Conservation (phyloP, 37 sponge, comb jelly and placozoan species). For the Haliclona indistincta region DNA sequence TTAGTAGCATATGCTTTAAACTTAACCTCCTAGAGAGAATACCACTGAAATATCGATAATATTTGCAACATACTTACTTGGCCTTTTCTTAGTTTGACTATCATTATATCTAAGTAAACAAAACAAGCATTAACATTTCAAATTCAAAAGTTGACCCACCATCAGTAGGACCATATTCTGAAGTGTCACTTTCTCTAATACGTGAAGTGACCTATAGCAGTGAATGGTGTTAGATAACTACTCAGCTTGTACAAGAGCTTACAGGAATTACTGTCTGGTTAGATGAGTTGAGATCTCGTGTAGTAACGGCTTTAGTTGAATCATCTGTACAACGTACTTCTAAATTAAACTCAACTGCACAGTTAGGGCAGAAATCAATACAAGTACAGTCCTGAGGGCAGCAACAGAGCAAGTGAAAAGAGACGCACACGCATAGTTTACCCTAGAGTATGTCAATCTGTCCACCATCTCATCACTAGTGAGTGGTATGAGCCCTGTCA, state of each 20-base stretch:
- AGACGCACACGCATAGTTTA: slow-evolving; percentile 26
- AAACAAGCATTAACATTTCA: not conserved
- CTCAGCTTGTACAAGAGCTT: slow-evolving; percentile 24
- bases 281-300: slow-evolving; percentile 82
- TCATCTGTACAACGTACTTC: slow-evolving; percentile 95
- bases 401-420: not conserved
- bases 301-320: slow-evolving; percentile 89
- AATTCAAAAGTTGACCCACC: slow-evolving; percentile 36
- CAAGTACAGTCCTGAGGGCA: slow-evolving; percentile 87
- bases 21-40: slow-evolving; percentile 61
- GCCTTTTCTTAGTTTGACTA: slow-evolving; percentile 92
- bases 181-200: slow-evolving; percentile 53
- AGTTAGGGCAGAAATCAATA: slow-evolving; percentile 87
- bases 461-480: slow-evolving; percentile 97
- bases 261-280: slow-evolving; percentile 88
- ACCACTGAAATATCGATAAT: not conserved
- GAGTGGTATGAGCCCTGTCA: slow-evolving; percentile 86
- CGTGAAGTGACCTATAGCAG: slow-evolving; percentile 61
- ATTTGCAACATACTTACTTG: slow-evolving; percentile 58
- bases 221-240: not conserved
- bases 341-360: slow-evolving; percentile 95
- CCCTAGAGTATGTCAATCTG: slow-evolving; percentile 80
- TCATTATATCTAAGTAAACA: slow-evolving; percentile 90
- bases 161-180: slow-evolving; percentile 80
- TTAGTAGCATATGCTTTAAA: slow-evolving; percentile 88